A percentile compares a stretch with the other conserved stretches of the same genome.
Evolutionary conservation across 2,113 vertebrate genomes (phyloP).

Genomic region (Azemiops feae): DNA sequence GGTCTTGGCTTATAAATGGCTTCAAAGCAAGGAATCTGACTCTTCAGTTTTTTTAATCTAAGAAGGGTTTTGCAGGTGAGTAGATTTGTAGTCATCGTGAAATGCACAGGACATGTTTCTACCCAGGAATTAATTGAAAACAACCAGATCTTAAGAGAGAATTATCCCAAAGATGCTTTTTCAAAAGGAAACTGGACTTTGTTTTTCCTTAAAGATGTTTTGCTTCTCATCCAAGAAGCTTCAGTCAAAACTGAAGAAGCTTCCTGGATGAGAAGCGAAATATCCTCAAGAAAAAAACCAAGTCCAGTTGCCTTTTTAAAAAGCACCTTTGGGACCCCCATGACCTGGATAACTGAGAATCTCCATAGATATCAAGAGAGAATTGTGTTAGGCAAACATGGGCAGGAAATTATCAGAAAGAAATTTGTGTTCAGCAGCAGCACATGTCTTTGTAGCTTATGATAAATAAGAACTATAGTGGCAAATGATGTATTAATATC

Average conservation of each 20-base stretch:
- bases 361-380: neutral
- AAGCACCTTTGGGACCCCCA: neutral
- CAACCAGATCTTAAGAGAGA: neutral
- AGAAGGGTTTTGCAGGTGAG: neutral
- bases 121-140: neutral
- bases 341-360: neutral
- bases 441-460: neutral
- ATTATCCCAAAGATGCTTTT: neutral
- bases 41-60: neutral
- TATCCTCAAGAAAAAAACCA: neutral
- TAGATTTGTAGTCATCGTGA: neutral
- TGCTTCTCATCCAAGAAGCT: neutral
- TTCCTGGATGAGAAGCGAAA: neutral
- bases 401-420: neutral
- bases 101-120: neutral
- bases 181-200: neutral
- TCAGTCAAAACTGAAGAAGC: neutral
- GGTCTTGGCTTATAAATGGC: neutral
- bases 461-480: neutral
- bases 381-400: neutral
- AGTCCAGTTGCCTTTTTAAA: neutral
- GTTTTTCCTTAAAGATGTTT: neutral
- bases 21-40: neutral
- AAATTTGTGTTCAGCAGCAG: neutral
- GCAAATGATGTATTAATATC: neutral